These are phyloP conservation scores for Porphyrio hochstetteri DNA, from an alignment of 2,113 vertebrate species.

Conservation along the genomic window DNA sequence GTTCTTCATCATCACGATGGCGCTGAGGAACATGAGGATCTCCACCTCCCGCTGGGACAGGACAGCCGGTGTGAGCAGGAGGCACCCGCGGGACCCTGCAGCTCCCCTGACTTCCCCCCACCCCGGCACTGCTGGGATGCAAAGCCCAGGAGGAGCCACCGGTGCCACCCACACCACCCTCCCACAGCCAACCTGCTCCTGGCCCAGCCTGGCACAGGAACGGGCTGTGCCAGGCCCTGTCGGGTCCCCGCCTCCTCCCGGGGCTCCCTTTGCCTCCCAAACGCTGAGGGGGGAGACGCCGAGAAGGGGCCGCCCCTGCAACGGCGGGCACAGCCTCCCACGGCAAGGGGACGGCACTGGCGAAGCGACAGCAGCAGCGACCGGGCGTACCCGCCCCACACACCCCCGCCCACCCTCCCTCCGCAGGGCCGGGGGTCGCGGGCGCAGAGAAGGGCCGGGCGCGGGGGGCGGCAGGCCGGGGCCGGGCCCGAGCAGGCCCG, in stretches of 20 bases:
- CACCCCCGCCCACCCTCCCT: too few species aligned
- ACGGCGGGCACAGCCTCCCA: accelerated
- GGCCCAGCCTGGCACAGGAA: background rate
- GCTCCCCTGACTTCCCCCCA: too few species aligned
- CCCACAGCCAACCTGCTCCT: background rate
- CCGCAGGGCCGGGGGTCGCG: background rate
- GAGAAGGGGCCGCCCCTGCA: background rate
- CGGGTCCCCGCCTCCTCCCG: background rate
- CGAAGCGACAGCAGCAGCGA: accelerated
- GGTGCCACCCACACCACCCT: too few species aligned
- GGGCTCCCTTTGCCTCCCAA: background rate
- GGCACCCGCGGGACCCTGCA: background rate
- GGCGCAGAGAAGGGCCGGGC: background rate
- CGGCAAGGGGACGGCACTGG: accelerated
- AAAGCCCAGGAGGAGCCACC: background rate
- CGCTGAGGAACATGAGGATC: slow-evolving; percentile 97
- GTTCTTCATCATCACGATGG: slow-evolving; percentile 99
- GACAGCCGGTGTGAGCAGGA: background rate
- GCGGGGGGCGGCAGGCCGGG: background rate
- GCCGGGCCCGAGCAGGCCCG: too few species aligned
- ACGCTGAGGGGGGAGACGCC: too few species aligned
- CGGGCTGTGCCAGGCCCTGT: background rate
- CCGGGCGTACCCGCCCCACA: too few species aligned
- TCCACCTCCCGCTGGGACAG: slow-evolving; percentile 88
- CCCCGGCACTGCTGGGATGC: background rate